Base-by-base conservation (phyloP, 1,140 invertebrate genomes). In the Bombus picipes region DNA sequence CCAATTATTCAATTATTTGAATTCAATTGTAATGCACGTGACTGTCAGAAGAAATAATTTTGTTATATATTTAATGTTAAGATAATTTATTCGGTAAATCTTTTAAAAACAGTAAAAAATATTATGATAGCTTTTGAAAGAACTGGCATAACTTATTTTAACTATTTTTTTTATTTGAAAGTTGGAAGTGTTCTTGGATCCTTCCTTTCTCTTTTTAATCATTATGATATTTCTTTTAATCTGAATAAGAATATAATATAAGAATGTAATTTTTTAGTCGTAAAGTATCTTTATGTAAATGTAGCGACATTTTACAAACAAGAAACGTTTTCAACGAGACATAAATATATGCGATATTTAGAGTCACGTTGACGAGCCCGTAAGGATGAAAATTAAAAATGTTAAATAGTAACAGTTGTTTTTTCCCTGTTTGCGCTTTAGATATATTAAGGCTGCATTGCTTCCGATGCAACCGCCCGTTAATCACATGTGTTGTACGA, bases 371-470 rank as follows among this genome's bases (percentile, higher is more conserved):
- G 28, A 62, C 3, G 10, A 62, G 28, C 12, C 59, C 3, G 28
- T 62, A 37, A 37, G 39, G 25, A 39, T 15, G 68, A 83, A 47
- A 10, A 74, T 74, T 25, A 57, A 75, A 53, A 10, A 37, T n/a
- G 2, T 47, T 43, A 9, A 8, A 41, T 43, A 62, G 3, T 71
- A 47, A 22, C 22, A 62, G 3, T 57, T 15, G 22, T 41, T 10
- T 32, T 32, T 25, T 25, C 8, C 28, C 25, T 22, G 22, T 81
- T 32, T 66, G 6, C 73, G 92, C 47, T 95, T 81, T 92, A 98
- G 98, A 87, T 98, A 97, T 93, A 97, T 98, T 87, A 98, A 98
- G 95, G 97, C 96, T 86, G 97, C 97, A 37, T 94, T 98, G 79
- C 95, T 98, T 88, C 98, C 98, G 39, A 96, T 96, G 94, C 96